Percentiles rank a stretch among this genome's conserved stretches.
Evolutionary conservation across 2,888 invertebrate genomes (phyloP).

Genomic region (Escarpia spicata): DNA sequence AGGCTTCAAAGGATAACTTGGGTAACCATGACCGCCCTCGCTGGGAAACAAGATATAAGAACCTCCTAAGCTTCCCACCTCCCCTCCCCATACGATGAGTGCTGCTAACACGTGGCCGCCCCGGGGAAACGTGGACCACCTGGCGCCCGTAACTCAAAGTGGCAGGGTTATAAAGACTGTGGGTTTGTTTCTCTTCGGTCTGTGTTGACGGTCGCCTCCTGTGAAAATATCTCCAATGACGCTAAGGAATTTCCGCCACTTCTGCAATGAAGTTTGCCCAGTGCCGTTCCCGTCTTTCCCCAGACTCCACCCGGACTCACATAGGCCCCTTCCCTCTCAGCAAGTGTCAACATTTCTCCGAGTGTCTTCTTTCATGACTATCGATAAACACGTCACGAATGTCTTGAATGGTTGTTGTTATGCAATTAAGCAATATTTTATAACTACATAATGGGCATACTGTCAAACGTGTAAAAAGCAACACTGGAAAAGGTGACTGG

Average conservation of each 20-base stretch:
- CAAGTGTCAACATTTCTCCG: neutral
- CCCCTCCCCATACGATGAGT: neutral
- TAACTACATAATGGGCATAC: too few relatives aligned
- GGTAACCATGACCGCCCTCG: neutral
- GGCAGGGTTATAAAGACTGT: neutral
- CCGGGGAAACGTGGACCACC: neutral
- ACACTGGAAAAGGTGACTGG: too few relatives aligned
- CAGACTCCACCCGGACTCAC: neutral
- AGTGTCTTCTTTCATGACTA: neutral
- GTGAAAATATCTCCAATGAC: neutral
- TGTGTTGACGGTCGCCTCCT: neutral
- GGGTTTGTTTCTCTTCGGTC: slow-evolving; percentile 11
- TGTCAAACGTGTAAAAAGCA: too few relatives aligned
- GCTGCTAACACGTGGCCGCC: neutral
- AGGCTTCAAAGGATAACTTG: neutral
- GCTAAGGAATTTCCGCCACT: neutral
- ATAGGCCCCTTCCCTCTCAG: neutral
- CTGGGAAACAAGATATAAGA: slow-evolving; percentile 3
- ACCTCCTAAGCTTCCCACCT: neutral
- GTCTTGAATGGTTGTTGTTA: too few relatives aligned
- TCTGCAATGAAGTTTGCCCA: neutral
- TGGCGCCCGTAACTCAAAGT: neutral
- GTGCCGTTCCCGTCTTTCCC: neutral
- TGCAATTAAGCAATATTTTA: too few relatives aligned
- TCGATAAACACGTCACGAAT: neutral